Conservation (phyloP, 1,140 invertebrate genomes). For the Ylistrum balloti region DNA sequence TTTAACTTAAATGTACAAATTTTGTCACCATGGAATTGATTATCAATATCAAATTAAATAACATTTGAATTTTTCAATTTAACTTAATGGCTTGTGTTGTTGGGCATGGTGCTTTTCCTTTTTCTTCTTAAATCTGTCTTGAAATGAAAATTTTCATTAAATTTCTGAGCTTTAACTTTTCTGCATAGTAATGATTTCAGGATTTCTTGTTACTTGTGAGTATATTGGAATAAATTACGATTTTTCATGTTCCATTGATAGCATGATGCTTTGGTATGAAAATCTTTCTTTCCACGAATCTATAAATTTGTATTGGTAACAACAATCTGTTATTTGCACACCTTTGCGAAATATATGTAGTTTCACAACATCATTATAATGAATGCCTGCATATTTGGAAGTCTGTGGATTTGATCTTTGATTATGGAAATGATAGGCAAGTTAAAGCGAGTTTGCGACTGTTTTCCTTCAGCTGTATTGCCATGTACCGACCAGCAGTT, state of each 20-base stretch:
- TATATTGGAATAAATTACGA: background rate
- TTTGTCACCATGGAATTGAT: background rate
- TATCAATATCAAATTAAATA: background rate
- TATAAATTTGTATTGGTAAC: background rate
- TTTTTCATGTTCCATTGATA: background rate
- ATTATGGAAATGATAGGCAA: background rate
- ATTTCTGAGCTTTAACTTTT: background rate
- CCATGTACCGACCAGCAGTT: slow-evolving; percentile 81
- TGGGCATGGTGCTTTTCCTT: background rate
- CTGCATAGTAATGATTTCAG: background rate
- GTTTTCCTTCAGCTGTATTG: slow-evolving; percentile 57
- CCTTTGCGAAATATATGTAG: too few relatives aligned
- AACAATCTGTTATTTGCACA: background rate
- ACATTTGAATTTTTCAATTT: background rate
- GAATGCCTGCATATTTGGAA: background rate
- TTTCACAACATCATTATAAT: background rate
- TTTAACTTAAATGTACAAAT: background rate
- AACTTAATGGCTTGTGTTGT: background rate
- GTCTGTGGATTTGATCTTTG: background rate
- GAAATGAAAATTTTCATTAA: background rate
- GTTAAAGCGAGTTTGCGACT: background rate
- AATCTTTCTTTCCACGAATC: background rate
- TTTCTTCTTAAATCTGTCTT: background rate
- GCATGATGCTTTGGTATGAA: background rate
- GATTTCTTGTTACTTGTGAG: background rate